A percentile compares a stretch with the other conserved stretches of the same genome.
These are phyloP conservation scores for Acinonyx jubatus DNA, from an alignment of 2,113 vertebrate species.

Conservation along the genomic window DNA sequence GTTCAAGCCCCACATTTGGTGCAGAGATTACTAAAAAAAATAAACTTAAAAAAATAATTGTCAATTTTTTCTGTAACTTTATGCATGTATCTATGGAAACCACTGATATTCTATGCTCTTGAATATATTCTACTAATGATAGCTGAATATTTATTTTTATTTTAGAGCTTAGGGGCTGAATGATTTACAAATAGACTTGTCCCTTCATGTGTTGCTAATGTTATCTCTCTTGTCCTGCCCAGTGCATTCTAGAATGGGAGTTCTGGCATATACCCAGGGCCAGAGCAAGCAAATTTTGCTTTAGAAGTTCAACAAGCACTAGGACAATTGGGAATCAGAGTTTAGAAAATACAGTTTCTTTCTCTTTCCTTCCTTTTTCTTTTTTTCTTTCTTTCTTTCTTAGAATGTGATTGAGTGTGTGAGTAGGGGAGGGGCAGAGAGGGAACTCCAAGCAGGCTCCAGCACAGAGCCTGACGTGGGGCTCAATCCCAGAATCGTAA, in stretches of 20 bases:
- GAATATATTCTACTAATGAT: background rate
- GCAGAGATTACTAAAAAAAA: background rate
- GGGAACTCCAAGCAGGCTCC: too few relatives aligned
- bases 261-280: background rate
- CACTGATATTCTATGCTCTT: background rate
- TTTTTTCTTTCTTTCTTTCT: too few relatives aligned
- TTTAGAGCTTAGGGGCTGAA: background rate
- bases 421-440: too few relatives aligned
- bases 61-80: background rate
- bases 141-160: background rate
- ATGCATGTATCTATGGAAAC: background rate
- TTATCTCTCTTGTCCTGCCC: background rate
- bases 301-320: background rate
- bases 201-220: background rate
- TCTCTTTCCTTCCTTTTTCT: too few relatives aligned
- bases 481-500: too few relatives aligned
- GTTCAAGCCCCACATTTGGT: background rate
- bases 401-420: too few relatives aligned
- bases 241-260: background rate
- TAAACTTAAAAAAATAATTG: background rate
- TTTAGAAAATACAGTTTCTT: background rate
- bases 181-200: background rate
- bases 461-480: too few relatives aligned
- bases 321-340: background rate
- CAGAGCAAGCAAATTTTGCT: background rate